These are phyloP conservation scores for Hydrotaea cyrtoneurina DNA, from an alignment of 2,888 invertebrate genomes.

Conservation along the genomic window DNA sequence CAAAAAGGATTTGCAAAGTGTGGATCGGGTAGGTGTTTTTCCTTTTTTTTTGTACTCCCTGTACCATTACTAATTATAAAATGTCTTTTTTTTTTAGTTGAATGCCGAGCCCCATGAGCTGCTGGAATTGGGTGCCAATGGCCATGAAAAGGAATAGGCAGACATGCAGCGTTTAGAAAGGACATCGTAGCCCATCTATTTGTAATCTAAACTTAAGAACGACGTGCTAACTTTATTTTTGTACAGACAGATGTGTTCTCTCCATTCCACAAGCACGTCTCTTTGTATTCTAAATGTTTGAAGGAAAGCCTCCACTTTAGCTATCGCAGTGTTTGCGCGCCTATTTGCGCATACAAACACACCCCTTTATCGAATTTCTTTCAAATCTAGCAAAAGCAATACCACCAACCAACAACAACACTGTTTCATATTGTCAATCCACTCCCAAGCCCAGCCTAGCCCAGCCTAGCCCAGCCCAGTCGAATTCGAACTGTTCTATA, in stretches of 20 bases:
- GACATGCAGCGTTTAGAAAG: constrained; percentile 52
- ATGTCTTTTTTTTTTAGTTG: constrained; percentile 72
- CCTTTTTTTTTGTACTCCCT: not conserved
- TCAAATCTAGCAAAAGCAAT: constrained; percentile 37
- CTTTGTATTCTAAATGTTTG: constrained; percentile 56
- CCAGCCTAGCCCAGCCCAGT: not conserved
- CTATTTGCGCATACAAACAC: constrained; percentile 28
- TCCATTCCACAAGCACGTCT: constrained; percentile 64
- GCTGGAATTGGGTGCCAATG: constrained; percentile 83
- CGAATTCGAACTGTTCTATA: constrained; percentile 34
- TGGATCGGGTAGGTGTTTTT: constrained; percentile 79
- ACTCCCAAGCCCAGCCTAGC: not conserved
- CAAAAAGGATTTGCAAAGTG: constrained; percentile 85
- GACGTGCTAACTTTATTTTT: constrained; percentile 62
- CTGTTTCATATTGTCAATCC: not conserved
- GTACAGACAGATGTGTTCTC: constrained; percentile 66
- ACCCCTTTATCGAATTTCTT: constrained; percentile 57
- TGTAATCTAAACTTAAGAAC: constrained; percentile 48
- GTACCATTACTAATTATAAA: not conserved
- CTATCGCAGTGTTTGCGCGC: constrained; percentile 18
- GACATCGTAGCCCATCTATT: constrained; percentile 52
- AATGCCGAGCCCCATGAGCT: constrained; percentile 85
- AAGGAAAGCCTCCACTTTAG: constrained; percentile 41
- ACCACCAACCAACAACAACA: not conserved
- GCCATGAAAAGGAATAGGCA: constrained; percentile 80